Conservation (phyloP, 1,140 invertebrate species). For the Eriocheir sinensis region DNA sequence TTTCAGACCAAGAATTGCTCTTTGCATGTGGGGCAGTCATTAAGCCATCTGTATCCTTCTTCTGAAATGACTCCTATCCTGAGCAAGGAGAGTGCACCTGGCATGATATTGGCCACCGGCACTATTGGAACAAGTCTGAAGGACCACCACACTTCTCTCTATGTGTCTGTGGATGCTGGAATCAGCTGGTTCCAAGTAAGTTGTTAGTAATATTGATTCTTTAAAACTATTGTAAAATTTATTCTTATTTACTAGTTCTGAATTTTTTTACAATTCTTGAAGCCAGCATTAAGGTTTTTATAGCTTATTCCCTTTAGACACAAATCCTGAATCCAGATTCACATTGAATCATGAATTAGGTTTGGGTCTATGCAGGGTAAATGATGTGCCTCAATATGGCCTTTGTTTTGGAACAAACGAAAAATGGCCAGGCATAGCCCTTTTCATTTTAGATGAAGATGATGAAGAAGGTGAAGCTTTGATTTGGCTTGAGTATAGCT, state of each 20-base stretch:
- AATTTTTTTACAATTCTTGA: slow-evolving; percentile 56
- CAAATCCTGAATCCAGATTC: neutral
- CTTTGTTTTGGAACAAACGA: no score
- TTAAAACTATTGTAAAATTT: neutral
- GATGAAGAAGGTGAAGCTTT: no score
- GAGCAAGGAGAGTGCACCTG: slow-evolving; percentile 92
- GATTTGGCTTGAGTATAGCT: no score
- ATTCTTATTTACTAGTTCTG: neutral
- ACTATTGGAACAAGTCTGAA: slow-evolving; percentile 90
- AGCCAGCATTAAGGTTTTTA: neutral
- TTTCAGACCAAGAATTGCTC: slow-evolving; percentile 86
- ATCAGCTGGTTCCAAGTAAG: slow-evolving; percentile 90
- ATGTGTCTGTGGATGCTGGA: slow-evolving; percentile 92
- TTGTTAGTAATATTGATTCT: slow-evolving; percentile 49
- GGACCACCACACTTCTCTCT: slow-evolving; percentile 90
- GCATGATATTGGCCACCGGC: slow-evolving; percentile 92
- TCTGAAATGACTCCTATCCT: slow-evolving; percentile 91
- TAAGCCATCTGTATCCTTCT: slow-evolving; percentile 90
- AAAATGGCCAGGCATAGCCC: no score
- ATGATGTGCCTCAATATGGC: neutral
- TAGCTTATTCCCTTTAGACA: neutral
- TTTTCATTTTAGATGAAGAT: no score
- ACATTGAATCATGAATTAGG: neutral
- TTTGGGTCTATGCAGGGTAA: neutral
- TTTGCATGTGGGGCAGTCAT: slow-evolving; percentile 92